phyloP scores from a whole-genome alignment of 1,140 invertebrate genomes.

The Eupeodes corollae region DNA sequence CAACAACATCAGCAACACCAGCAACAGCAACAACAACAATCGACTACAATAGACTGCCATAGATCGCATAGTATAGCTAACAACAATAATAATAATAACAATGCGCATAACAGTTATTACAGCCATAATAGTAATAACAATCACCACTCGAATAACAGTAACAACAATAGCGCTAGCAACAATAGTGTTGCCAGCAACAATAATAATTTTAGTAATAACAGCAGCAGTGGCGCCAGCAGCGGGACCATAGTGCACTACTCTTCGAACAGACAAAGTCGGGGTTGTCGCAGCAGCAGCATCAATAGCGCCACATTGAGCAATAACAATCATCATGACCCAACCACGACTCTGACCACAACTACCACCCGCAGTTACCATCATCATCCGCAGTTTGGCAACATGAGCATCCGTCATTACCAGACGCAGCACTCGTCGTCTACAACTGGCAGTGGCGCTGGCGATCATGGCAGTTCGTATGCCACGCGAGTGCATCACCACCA shows the following conservation, averaged over 20 bases:
- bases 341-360: constrained; percentile 20
- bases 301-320: constrained; percentile 10
- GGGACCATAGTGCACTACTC: background rate
- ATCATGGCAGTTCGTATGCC: background rate
- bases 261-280: constrained; percentile 1
- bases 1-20: constrained; percentile 4
- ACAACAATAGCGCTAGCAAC: constrained; percentile 3
- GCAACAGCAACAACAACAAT: constrained; percentile 7
- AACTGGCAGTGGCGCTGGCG: too few species aligned
- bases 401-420: constrained; percentile 20
- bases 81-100: constrained; percentile 13
- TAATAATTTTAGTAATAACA: constrained; percentile 1
- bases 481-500: background rate
- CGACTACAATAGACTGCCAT: constrained; percentile 1
- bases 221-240: background rate
- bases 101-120: constrained; percentile 16
- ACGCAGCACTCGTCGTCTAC: background rate
- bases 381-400: constrained; percentile 29
- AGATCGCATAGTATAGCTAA: constrained; percentile 5
- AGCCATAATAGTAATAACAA: constrained; percentile 21
- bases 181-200: background rate
- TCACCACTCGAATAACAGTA: constrained; percentile 10
- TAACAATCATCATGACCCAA: constrained; percentile 15
- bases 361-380: constrained; percentile 12
- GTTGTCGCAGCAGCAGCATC: constrained; percentile 10